Conservation (phyloP, 1,140 invertebrate species). For the Ganaspis sp. region DNA sequence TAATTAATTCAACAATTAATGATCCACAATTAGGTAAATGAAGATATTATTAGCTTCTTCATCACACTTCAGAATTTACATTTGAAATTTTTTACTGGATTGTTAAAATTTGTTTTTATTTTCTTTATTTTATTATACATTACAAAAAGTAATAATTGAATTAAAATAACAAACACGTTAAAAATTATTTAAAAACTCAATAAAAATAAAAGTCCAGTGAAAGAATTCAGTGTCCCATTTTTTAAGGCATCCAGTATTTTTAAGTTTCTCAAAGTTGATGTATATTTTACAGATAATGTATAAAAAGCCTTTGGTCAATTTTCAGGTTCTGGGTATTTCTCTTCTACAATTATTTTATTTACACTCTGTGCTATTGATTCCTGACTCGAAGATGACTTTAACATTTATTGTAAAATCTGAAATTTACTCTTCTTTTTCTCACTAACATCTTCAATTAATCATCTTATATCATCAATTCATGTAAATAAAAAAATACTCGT, state of each 20-base stretch:
- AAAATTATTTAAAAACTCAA: no score
- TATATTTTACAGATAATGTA: conserved; percentile 17
- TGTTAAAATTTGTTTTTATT: no score
- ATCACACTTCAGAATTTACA: no score
- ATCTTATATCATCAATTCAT: conserved; percentile 27
- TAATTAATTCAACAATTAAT: no score
- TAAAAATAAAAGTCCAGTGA: background rate
- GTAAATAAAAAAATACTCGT: background rate
- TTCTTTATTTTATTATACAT: no score
- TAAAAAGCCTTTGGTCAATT: conserved; percentile 43
- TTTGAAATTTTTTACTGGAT: no score
- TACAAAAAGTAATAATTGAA: no score
- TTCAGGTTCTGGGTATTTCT: conserved; percentile 53
- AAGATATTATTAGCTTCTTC: no score
- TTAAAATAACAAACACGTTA: no score
- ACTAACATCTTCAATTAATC: conserved; percentile 59
- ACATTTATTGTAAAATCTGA: conserved; percentile 48
- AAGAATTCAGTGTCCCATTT: conserved; percentile 29
- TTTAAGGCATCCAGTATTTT: conserved; percentile 11
- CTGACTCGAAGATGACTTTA: conserved; percentile 61
- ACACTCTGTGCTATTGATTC: conserved; percentile 71
- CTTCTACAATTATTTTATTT: conserved; percentile 53
- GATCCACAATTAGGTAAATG: no score
- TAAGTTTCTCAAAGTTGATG: conserved; percentile 25
- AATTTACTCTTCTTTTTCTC: conserved; percentile 49